These are phyloP conservation scores for Oreonectes daqikongensis DNA, from an alignment of 2,797 vertebrate genomes.

Conservation along the genomic window DNA sequence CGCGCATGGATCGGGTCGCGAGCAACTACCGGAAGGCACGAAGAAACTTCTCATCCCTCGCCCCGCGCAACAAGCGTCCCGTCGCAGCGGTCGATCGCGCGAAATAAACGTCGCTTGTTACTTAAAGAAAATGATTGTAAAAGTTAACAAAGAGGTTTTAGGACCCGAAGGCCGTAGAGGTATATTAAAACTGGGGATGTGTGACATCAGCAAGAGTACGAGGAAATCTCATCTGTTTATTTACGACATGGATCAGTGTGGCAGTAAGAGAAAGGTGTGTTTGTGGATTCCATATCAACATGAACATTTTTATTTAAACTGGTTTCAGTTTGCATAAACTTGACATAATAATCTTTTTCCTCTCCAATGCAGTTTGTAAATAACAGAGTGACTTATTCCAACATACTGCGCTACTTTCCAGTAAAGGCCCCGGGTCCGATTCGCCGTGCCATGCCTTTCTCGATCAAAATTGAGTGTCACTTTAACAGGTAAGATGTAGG, in stretches of 20 bases:
- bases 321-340: too few relatives aligned
- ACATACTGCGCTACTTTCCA: slow-evolving; percentile 68
- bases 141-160: slow-evolving; percentile 60
- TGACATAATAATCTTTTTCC: background rate
- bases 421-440: slow-evolving; percentile 53
- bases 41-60: slow-evolving; percentile 65
- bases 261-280: slow-evolving; percentile 56
- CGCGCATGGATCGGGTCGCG: slow-evolving; percentile 45
- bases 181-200: slow-evolving; percentile 68
- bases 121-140: slow-evolving; percentile 63
- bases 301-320: too few relatives aligned
- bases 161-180: background rate
- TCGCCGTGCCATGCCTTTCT: slow-evolving; percentile 62
- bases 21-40: slow-evolving; percentile 57
- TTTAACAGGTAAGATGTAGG: slow-evolving; percentile 69
- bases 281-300: too few relatives aligned
- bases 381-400: slow-evolving; percentile 67
- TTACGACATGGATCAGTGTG: slow-evolving; percentile 66
- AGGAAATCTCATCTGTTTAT: slow-evolving; percentile 64
- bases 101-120: slow-evolving; percentile 61
- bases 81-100: background rate
- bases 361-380: slow-evolving; percentile 63
- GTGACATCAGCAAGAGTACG: slow-evolving; percentile 56
- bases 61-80: background rate
- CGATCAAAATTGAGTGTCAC: slow-evolving; percentile 65